Evolutionary conservation across 2,797 vertebrate genomes (phyloP).

Genomic region (Epinephelus coioides): DNA sequence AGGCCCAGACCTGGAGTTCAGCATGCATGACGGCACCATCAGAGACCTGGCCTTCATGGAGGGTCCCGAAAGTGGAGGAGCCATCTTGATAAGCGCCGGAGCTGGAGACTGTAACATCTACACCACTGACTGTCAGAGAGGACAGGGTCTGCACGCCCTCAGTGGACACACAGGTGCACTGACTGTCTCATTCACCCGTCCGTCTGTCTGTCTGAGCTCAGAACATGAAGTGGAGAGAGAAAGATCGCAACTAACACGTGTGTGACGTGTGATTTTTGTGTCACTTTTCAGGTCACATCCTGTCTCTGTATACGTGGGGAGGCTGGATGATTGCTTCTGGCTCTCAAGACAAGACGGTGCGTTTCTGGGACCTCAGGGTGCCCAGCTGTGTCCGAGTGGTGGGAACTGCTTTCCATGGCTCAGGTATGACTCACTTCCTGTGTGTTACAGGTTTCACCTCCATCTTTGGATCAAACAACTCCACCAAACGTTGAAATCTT

Average conservation of each 20-base stretch:
- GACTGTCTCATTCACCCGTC: neutral
- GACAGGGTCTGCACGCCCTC: constrained; percentile 96
- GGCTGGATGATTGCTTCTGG: constrained; percentile 99
- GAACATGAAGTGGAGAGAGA: neutral
- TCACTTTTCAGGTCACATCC: constrained; percentile 92
- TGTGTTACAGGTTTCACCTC: neutral
- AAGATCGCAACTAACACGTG: neutral
- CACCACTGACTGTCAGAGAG: constrained; percentile 97
- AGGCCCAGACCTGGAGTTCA: constrained; percentile 99
- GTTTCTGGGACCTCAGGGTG: constrained; percentile 98
- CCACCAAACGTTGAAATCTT: neutral
- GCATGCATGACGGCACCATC: constrained; percentile 99
- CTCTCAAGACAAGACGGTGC: constrained; percentile 98
- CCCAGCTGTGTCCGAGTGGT: constrained; percentile 98
- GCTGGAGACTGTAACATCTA: constrained; percentile 99
- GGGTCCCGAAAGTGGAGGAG: constrained; percentile 96
- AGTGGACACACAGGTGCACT: constrained; percentile 95
- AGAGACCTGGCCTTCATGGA: constrained; percentile 99
- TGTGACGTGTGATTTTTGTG: neutral
- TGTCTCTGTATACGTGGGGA: constrained; percentile 98
- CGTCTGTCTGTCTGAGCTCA: neutral
- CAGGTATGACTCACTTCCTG: constrained; percentile 82
- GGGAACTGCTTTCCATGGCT: constrained; percentile 95
- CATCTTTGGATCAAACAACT: neutral
- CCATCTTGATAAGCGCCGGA: constrained; percentile 97